Evolutionary conservation across 30 jellyfish, hydroid and myxozoan species (phyloP), one percentile per base, ranked within the genome.

Genomic region (Pseudorhiza aurosa): DNA sequence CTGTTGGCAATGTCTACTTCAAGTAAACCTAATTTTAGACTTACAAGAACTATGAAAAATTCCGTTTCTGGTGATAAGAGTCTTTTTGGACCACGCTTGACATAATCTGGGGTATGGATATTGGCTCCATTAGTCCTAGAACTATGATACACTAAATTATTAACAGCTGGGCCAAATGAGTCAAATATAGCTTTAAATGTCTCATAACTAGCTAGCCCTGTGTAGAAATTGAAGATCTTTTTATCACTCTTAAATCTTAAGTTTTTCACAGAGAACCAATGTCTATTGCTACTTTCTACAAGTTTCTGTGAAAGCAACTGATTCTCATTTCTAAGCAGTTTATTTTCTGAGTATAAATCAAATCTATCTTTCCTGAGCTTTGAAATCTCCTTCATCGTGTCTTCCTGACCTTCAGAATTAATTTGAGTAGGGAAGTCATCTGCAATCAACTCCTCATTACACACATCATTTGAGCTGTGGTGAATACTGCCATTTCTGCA

Each of bases 1-100:
- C 85, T 72, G 37, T 49, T 7, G 17, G 72, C 77, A 31, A 74
- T n/a, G 57, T 74, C 87, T 74, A 25, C 77, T 57, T 75, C 88
- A 39, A 75, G 81, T 11, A 77, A 49, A 17, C 89, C 89, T 6
- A 60, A 58, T 46, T 81, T 59, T 44, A 77, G 56, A 18, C 82
- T 18, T 32, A 68, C 82, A 28, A 72, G 74, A 8, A 47, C 57
- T 47, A 72, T 22, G 58, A 72, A 72, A 49, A 72, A 72, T 46
- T 46, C 85, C 49, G 28, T 19, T 17, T 72, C 85, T n/a, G 85
- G 59, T 32, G 60, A 17, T 1, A 72, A 35, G 10, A 40, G 9
- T 22, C 73, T 51, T 63, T 72, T 72, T 18, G 53, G 32, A 15
- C 85, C 85, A 45, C 85, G 62, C 29, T 50, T 49, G 32, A 22